Evolutionary conservation across 2,113 vertebrate genomes (phyloP).

Genomic region (Callipepla californica): DNA sequence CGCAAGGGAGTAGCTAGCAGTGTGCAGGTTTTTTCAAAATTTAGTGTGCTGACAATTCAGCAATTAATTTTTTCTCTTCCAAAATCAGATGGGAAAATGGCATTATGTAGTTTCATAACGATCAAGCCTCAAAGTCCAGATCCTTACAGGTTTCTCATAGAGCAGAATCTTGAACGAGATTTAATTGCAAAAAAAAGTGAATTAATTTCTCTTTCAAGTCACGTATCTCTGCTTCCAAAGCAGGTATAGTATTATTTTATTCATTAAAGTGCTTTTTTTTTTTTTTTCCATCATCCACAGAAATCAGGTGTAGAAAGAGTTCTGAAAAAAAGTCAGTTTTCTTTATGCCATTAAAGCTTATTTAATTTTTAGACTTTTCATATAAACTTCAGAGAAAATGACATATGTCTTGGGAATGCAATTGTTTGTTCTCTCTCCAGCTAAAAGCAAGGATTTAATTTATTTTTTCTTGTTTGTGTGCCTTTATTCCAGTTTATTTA

Average conservation of each 20-base stretch:
- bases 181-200: not conserved
- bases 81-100: not conserved
- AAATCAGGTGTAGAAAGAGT: not conserved
- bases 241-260: not conserved
- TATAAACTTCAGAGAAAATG: conserved; percentile 4
- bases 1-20: not conserved
- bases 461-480: not conserved
- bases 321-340: not conserved
- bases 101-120: not conserved
- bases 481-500: not conserved
- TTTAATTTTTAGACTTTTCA: not conserved
- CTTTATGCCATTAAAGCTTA: not conserved
- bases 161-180: not conserved
- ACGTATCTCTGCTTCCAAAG: not conserved
- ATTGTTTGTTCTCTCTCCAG: not conserved
- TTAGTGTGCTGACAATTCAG: not conserved
- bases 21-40: not conserved
- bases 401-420: not conserved
- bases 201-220: not conserved
- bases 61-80: not conserved
- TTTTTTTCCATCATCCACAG: not conserved
- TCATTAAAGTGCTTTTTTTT: not conserved
- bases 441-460: conserved; percentile 25
- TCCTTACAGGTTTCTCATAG: not conserved
- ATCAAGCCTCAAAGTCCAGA: not conserved